These are phyloP conservation scores for Branchipolynoe longqiensis DNA, from an alignment of 2,888 invertebrate species.

Conservation along the genomic window DNA sequence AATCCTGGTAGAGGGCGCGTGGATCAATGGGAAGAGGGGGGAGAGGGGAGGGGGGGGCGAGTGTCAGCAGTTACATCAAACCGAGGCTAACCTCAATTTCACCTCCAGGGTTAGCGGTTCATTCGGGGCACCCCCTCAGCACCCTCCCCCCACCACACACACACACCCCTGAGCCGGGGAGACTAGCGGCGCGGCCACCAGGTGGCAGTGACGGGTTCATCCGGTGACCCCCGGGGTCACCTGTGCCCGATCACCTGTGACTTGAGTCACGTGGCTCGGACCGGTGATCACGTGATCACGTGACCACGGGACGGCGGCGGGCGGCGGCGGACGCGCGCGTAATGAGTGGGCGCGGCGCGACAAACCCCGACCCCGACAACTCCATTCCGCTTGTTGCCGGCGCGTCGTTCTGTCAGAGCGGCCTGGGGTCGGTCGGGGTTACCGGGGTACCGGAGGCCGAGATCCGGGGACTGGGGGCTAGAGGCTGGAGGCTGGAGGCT, in stretches of 20 bases:
- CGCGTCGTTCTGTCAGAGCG: background rate
- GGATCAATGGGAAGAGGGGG: background rate
- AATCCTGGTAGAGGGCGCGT: background rate
- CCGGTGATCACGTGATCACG: constrained; percentile 22
- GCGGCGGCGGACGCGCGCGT: background rate
- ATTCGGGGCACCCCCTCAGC: background rate
- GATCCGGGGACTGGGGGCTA: no score
- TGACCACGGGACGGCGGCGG: background rate
- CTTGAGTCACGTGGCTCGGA: constrained; percentile 36
- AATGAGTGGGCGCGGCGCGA: background rate
- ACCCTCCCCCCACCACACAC: background rate
- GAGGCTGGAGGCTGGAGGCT: no score
- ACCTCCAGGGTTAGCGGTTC: background rate
- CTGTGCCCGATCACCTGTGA: constrained; percentile 54
- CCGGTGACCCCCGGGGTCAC: constrained; percentile 45
- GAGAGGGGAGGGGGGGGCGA: background rate
- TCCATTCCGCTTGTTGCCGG: background rate
- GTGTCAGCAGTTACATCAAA: constrained; percentile 39
- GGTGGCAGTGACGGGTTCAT: constrained; percentile 55
- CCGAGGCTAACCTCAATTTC: constrained; percentile 51
- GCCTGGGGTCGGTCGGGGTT: background rate
- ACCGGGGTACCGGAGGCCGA: no score
- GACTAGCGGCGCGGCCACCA: constrained; percentile 21
- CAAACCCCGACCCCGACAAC: background rate
- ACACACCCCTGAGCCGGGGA: background rate